These are phyloP conservation scores for Mechanitis messenoides DNA, from an alignment of 2,888 invertebrate species.

Conservation along the genomic window DNA sequence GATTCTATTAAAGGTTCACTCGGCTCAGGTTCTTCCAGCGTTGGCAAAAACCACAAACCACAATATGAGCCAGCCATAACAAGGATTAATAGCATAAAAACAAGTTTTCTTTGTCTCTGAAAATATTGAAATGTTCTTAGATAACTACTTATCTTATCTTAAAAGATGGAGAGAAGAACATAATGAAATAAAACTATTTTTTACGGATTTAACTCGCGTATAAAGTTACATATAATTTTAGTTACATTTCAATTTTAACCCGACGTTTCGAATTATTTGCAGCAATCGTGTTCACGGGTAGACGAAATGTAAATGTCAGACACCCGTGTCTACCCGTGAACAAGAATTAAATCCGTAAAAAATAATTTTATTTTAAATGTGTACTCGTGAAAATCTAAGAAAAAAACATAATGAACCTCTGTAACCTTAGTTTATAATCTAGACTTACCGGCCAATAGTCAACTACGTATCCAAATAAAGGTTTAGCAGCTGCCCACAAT, in stretches of 20 bases:
- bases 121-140: conserved; percentile 19
- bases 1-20: conserved; percentile 41
- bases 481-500: conserved; percentile 86
- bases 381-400: background rate
- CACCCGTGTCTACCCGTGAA: too few relatives aligned
- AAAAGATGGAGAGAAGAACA: background rate
- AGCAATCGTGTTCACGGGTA: too few relatives aligned
- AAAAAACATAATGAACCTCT: background rate
- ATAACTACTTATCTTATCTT: background rate
- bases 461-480: conserved; percentile 83
- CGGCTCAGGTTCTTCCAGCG: conserved; percentile 32
- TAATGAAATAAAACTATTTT: too few relatives aligned
- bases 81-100: conserved; percentile 81
- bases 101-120: conserved; percentile 79
- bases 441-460: conserved; percentile 80
- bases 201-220: too few relatives aligned
- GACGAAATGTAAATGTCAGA: too few relatives aligned
- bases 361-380: too few relatives aligned
- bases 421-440: too few relatives aligned
- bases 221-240: too few relatives aligned
- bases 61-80: conserved; percentile 81
- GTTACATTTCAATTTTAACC: too few relatives aligned
- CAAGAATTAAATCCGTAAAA: too few relatives aligned
- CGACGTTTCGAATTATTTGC: too few relatives aligned
- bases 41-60: conserved; percentile 79